Conservation (phyloP, 2,797 vertebrate species). For the Paguma larvata region DNA sequence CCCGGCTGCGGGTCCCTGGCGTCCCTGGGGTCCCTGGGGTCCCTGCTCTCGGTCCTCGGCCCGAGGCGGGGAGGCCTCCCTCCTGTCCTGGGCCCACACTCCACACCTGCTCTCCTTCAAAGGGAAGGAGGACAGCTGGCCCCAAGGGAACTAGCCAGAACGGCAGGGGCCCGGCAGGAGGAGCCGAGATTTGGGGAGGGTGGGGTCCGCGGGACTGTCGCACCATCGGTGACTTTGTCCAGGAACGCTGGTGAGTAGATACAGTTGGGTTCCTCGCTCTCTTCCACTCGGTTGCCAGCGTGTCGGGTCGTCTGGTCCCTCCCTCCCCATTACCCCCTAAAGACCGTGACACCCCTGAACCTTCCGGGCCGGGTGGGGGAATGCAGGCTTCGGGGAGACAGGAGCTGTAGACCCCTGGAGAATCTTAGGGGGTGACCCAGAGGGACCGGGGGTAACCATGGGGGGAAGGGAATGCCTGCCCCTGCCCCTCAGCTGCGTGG, state of each 20-base stretch:
- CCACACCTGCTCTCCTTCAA: neutral
- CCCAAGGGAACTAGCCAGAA: neutral
- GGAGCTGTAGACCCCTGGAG: neutral
- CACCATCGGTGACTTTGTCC: neutral
- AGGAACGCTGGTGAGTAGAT: neutral
- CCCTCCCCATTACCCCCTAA: neutral
- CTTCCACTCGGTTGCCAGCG: neutral
- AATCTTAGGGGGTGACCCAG: neutral
- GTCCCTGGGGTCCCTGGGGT: fast-evolving
- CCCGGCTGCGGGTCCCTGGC: no score
- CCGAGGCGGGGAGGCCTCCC: neutral
- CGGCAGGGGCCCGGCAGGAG: neutral
- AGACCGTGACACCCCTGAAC: neutral
- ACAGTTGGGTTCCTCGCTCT: neutral
- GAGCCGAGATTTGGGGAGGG: neutral
- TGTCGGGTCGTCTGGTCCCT: neutral
- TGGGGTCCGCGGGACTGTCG: fast-evolving
- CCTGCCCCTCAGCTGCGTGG: neutral
- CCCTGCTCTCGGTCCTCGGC: neutral
- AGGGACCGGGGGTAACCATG: neutral
- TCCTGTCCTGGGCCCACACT: neutral
- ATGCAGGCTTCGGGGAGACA: neutral
- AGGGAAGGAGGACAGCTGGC: neutral
- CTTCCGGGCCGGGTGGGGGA: neutral
- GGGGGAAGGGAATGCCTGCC: neutral